Evolutionary conservation across 2,797 vertebrate genomes (phyloP), one percentile per base, ranked within the genome.

Genomic region (Hephaestus fuliginosus): DNA sequence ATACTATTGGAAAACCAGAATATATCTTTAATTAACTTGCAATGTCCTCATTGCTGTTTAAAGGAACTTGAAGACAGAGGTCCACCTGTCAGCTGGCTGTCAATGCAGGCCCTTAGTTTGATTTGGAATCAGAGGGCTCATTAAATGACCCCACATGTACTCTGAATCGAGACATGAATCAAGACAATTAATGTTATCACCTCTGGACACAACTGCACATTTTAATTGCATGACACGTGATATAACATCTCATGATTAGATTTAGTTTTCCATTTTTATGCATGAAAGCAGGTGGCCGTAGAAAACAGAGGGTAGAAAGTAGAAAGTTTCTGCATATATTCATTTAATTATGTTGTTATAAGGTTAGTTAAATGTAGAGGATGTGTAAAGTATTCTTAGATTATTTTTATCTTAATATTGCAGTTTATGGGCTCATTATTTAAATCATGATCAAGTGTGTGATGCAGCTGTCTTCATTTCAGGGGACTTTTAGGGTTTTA

Each of bases 11-110:
- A 12, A 70, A 63, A 28, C 17, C n/a, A 69, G 13, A 68, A 60
- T 76, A 7, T 41, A 4, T 63, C 3, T 71, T 22, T 51, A 53
- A 75, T 74, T 52, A 71, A 52, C 15, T n/a, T 48, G 22, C 20
- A 49, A 33, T 53, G 36, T n/a, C 25, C 18, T 28, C 0, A 0
- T 25, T 70, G 7, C 4, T 56, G 17, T 63, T 69, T 44, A 36
- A 33, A 70, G 30, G 6, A 48, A 72, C 11, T 2, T 0, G 14
- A 70, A 41, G 17, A 55, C 18, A 41, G 28, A 18, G 3, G 6
- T 73, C 22, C 33, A 58, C 15, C 25, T 48, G 64, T 5, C 61
- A 13, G 39, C 30, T n/a, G 5, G 3, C 4, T 44, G 14, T 78
- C 63, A 65, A 43, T 53, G 55, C 15, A 55, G 8, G 3, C 11